A percentile compares a stretch with the other conserved stretches of the same genome.
These are phyloP conservation scores for Lanius ludovicianus DNA, from an alignment of 2,113 vertebrate species.

Conservation along the genomic window DNA sequence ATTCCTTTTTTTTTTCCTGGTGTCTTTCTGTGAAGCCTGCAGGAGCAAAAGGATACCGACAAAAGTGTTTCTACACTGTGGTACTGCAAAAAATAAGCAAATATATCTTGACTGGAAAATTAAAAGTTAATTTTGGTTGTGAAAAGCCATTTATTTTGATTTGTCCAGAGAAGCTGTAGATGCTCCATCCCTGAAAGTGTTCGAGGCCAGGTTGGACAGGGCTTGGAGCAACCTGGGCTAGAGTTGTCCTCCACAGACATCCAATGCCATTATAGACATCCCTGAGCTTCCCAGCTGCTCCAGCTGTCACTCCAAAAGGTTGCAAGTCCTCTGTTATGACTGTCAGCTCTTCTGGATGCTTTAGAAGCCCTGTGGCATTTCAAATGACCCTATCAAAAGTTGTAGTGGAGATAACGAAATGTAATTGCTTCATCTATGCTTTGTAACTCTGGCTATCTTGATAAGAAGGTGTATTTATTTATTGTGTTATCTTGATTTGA, in stretches of 20 bases:
- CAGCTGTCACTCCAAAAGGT: background rate
- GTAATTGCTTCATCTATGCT: background rate
- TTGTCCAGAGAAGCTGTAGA: background rate
- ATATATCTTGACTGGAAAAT: background rate
- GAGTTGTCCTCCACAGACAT: background rate
- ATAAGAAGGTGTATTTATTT: background rate
- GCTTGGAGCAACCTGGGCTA: fast-evolving
- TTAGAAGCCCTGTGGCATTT: background rate
- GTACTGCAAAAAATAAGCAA: fast-evolving
- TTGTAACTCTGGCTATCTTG: background rate
- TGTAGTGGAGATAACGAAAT: fast-evolving
- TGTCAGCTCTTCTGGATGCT: background rate
- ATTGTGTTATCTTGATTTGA: background rate
- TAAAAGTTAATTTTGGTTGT: background rate
- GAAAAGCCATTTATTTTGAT: background rate
- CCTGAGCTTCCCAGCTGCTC: background rate
- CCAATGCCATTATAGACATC: fast-evolving
- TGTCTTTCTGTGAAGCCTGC: background rate
- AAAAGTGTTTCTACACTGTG: background rate
- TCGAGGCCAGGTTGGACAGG: fast-evolving
- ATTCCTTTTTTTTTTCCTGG: fast-evolving
- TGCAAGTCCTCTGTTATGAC: background rate
- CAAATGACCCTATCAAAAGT: background rate
- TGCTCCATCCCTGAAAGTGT: background rate
- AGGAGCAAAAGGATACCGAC: background rate